These are phyloP conservation scores for Plebejus argus DNA, from an alignment of 2,888 invertebrate species.

Conservation along the genomic window DNA sequence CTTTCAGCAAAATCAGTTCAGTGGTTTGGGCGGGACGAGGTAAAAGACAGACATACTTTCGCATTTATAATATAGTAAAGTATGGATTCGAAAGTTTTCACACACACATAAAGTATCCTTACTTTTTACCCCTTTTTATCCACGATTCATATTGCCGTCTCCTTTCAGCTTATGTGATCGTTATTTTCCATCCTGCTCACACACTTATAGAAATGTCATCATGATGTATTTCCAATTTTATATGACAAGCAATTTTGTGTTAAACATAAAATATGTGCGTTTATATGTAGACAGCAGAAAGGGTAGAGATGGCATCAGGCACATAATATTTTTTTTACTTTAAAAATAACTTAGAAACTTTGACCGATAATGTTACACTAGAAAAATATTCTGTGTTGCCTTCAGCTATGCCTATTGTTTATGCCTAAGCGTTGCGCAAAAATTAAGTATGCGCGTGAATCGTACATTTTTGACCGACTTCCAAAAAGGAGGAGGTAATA, in stretches of 20 bases:
- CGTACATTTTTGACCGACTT: too few relatives aligned
- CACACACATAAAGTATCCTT: not conserved
- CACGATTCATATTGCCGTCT: not conserved
- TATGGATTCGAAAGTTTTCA: not conserved
- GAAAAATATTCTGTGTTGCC: too few relatives aligned
- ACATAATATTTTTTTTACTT: not conserved
- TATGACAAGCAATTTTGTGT: slow-evolving; percentile 16
- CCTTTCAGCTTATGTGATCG: not conserved
- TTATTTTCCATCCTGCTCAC: not conserved
- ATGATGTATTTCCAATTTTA: slow-evolving; percentile 11
- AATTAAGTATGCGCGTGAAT: too few relatives aligned
- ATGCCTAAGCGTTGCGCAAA: too few relatives aligned
- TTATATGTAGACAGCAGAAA: not conserved
- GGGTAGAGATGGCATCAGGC: not conserved
- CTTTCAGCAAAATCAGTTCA: too few relatives aligned
- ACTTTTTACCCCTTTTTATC: not conserved
- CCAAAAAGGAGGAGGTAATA: too few relatives aligned
- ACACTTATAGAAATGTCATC: slow-evolving; percentile 8
- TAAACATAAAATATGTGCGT: slow-evolving; percentile 4
- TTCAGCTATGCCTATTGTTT: too few relatives aligned
- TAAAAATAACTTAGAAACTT: not conserved
- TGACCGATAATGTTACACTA: too few relatives aligned
- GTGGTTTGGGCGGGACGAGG: too few relatives aligned
- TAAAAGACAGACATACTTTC: too few relatives aligned
- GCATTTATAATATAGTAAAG: too few relatives aligned